Conservation (phyloP, 2,888 invertebrate genomes). For the Volucella zonaria region DNA sequence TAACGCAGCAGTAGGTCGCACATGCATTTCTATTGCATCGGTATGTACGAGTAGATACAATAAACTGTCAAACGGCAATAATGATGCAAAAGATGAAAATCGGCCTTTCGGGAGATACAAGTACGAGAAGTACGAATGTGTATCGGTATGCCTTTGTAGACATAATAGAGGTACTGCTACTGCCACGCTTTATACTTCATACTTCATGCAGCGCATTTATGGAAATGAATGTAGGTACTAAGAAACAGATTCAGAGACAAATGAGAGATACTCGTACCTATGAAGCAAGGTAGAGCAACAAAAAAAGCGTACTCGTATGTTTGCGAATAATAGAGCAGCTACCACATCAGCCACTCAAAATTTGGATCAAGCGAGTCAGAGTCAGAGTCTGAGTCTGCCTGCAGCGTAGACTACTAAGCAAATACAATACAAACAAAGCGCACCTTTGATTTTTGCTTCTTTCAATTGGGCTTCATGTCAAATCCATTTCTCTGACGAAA, state of each 20-base stretch:
- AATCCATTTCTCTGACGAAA: slow-evolving; percentile 33
- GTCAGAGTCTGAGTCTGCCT: slow-evolving; percentile 41
- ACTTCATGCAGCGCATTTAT: slow-evolving; percentile 3
- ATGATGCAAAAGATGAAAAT: slow-evolving; percentile 62
- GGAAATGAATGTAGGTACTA: neutral
- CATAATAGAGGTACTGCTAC: neutral
- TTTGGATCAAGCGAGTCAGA: slow-evolving; percentile 60
- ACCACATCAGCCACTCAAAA: slow-evolving; percentile 49
- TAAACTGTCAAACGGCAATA: slow-evolving; percentile 50
- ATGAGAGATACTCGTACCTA: neutral
- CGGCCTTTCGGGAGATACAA: slow-evolving; percentile 22
- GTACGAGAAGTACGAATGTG: slow-evolving; percentile 3
- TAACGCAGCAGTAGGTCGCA: slow-evolving; percentile 43
- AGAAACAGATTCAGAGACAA: neutral
- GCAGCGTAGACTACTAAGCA: slow-evolving; percentile 63
- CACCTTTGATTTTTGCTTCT: slow-evolving; percentile 61
- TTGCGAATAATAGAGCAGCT: slow-evolving; percentile 55
- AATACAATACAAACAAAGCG: slow-evolving; percentile 60
- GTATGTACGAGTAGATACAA: slow-evolving; percentile 15
- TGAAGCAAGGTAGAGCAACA: neutral
- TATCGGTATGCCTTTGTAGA: neutral
- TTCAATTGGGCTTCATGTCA: slow-evolving; percentile 46
- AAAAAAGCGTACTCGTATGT: slow-evolving; percentile 14
- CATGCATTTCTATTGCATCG: slow-evolving; percentile 31
- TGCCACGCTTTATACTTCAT: neutral